These are phyloP conservation scores for Sebastes vulpes DNA, from an alignment of 2,797 vertebrate species.

Conservation along the genomic window DNA sequence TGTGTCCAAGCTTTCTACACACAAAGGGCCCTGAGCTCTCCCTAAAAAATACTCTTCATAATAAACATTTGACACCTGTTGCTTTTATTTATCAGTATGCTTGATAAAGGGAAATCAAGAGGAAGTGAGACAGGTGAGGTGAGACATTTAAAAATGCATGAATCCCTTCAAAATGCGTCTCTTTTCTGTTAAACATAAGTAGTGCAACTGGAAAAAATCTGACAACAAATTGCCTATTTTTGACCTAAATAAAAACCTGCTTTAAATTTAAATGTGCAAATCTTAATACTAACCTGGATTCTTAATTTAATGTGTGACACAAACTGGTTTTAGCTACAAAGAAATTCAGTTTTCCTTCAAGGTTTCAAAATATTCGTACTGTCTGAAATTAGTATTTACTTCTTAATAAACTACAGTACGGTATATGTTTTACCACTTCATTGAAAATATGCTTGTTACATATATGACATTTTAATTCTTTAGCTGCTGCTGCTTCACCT, in stretches of 20 bases:
- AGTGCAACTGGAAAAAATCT: background rate
- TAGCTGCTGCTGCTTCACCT: background rate
- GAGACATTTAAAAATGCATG: background rate
- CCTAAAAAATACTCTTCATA: background rate
- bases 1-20: constrained; percentile 30
- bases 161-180: background rate
- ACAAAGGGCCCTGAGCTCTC: constrained; percentile 2
- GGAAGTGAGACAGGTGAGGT: background rate
- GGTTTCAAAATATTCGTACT: background rate
- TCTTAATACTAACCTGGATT: background rate
- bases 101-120: background rate
- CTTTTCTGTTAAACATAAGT: background rate
- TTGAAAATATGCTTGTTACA: background rate
- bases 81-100: constrained; percentile 6
- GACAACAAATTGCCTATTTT: background rate
- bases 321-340: background rate
- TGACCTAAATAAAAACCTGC: background rate
- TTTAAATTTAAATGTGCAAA: background rate
- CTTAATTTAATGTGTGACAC: background rate
- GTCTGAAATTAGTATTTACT: background rate
- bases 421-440: background rate
- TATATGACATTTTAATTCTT: background rate
- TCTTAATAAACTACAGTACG: background rate
- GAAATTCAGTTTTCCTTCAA: background rate
- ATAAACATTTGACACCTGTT: constrained; percentile 55